These are phyloP conservation scores for Poecilobothrus nobilitatus DNA, from an alignment of 2,888 invertebrate genomes.

Conservation along the genomic window DNA sequence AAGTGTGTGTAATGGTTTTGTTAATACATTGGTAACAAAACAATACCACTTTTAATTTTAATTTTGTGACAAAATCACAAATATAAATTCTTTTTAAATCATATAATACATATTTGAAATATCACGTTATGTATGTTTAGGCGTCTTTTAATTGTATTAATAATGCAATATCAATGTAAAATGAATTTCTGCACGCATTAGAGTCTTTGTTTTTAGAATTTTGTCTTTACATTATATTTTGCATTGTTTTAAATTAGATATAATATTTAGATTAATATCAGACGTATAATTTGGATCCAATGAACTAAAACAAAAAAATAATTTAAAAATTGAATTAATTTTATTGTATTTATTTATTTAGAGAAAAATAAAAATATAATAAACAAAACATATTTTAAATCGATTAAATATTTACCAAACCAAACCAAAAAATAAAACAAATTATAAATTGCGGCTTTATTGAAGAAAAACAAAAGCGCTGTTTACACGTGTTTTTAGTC, in stretches of 20 bases:
- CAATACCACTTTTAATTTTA: too few species aligned
- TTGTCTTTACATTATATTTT: too few species aligned
- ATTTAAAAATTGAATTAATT: slow-evolving; percentile 6
- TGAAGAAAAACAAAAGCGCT: background rate
- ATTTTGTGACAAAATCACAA: too few species aligned
- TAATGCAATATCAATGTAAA: too few species aligned
- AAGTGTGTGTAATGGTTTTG: too few species aligned
- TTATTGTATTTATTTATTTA: background rate
- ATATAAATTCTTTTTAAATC: too few species aligned
- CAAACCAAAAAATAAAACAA: background rate
- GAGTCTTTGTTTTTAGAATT: too few species aligned
- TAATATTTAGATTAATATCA: background rate
- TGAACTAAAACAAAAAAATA: background rate
- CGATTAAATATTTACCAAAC: slow-evolving; percentile 3
- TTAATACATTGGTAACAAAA: too few species aligned
- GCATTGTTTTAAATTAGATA: background rate
- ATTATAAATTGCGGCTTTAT: slow-evolving; percentile 1
- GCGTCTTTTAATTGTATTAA: too few species aligned
- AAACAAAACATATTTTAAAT: background rate
- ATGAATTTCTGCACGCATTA: too few species aligned
- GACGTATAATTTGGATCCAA: background rate
- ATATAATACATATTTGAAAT: too few species aligned
- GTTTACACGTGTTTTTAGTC: slow-evolving; percentile 12
- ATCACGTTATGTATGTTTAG: too few species aligned
- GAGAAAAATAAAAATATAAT: background rate